Conservation (phyloP, 1,140 invertebrate species). For the Ptiloglossa arizonensis region DNA sequence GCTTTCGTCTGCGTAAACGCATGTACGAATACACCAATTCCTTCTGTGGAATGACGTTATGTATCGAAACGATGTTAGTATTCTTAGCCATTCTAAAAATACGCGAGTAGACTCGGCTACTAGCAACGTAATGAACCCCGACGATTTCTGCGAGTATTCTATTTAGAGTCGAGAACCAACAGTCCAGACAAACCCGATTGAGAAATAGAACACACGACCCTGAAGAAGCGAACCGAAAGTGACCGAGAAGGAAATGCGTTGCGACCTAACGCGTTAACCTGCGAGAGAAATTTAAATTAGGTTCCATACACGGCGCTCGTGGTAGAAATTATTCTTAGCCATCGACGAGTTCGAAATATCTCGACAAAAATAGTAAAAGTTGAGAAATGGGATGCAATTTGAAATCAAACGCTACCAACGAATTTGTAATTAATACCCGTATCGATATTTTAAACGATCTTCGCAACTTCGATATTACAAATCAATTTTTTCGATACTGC, state of each 20-base stretch:
- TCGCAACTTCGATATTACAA: no score
- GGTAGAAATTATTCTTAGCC: no score
- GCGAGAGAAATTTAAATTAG: background rate
- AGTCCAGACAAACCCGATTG: slow-evolving; percentile 23
- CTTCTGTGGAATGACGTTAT: slow-evolving; percentile 6
- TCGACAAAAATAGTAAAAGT: no score
- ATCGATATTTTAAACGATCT: no score
- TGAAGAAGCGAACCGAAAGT: slow-evolving; percentile 7
- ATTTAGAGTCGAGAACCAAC: slow-evolving; percentile 44
- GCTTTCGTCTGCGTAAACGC: no score
- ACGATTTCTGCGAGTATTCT: slow-evolving; percentile 48
- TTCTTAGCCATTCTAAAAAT: slow-evolving; percentile 31
- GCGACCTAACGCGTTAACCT: background rate
- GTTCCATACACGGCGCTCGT: no score
- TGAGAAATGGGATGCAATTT: no score
- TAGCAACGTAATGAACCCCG: slow-evolving; percentile 13
- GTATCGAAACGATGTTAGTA: slow-evolving; percentile 19
- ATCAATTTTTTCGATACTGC: no score
- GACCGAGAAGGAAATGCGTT: background rate
- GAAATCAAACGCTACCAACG: no score
- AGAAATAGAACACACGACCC: slow-evolving; percentile 49
- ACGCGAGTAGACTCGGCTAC: slow-evolving; percentile 18
- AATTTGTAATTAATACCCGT: no score
- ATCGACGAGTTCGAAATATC: no score
- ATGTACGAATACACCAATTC: background rate